Evolutionary conservation across 1,140 invertebrate genomes (phyloP), one percentile per base, ranked within the genome.

Genomic region (Drosophila tani): DNA sequence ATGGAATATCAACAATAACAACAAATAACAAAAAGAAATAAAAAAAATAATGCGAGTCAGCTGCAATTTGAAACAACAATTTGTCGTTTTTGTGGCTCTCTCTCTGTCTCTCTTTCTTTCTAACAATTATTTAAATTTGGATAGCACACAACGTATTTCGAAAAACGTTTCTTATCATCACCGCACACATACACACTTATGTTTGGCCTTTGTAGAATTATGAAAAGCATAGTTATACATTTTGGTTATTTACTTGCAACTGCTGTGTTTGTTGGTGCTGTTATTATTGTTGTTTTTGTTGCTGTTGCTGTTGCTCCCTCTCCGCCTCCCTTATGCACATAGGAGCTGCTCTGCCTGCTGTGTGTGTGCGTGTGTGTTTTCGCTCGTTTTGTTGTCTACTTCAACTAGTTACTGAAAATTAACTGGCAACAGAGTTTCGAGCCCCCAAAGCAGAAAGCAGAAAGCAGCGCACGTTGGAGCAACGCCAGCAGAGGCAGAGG

Each of bases 351-450:
- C 19, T 50, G 45, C 27, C 38, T 40, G 21, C 32, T 19, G 40
- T 32, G 29, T 67, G 46, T 66, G 24, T 73, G 60, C 29, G 35
- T 57, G 51, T 66, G 51, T 46, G 55, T 51, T 79, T 51, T 53
- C 65, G 53, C 78, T 79, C 74, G 50, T 83, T 79, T 85, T 81
- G 85, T 82, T 90, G 85, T 90, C 85, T 90, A 81, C 85, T 88
- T 90, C 85, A 88, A 84, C 81, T 90, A 90, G 85, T 85, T 81
- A 88, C 85, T 81, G 75, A 90, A 88, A 90, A 88, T 88, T 88
- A 88, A 88, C 85, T 88, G 84, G 68, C 83, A 87, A 81, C 83
- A 83, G 73, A 88, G 84, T 83, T 86, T 88, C 64, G 74, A 88
- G 78, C 68, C 77, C 78, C 81, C 79, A 83, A 66, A 66, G 80